Evolutionary conservation across 1,140 invertebrate genomes (phyloP).

Genomic region (Drosophila auraria): DNA sequence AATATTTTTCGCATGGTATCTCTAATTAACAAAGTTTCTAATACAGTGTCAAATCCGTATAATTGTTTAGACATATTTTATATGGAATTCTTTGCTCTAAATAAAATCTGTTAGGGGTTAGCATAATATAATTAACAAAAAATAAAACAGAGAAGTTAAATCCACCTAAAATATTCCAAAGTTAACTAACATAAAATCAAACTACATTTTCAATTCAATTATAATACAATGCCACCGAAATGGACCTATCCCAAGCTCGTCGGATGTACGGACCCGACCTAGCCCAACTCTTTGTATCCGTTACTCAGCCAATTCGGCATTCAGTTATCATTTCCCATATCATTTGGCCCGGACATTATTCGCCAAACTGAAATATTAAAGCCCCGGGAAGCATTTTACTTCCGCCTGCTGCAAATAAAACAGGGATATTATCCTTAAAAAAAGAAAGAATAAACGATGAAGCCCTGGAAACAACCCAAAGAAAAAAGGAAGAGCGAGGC

Average conservation of each 20-base stretch:
- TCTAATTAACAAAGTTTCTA: no score
- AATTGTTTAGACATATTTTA: no score
- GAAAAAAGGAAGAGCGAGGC: constrained; percentile 8
- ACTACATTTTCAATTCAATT: background rate
- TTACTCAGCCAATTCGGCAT: background rate
- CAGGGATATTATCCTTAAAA: constrained; percentile 18
- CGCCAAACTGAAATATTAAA: constrained; percentile 53
- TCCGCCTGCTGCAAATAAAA: constrained; percentile 53
- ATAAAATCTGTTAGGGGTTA: background rate
- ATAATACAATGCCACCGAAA: background rate
- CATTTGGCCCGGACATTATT: constrained; percentile 33
- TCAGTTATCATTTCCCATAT: constrained; percentile 29
- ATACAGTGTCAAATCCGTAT: no score
- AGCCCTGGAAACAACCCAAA: background rate
- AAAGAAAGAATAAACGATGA: constrained; percentile 7
- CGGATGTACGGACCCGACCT: background rate
- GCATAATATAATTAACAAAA: background rate
- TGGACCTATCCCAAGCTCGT: background rate
- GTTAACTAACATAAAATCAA: background rate
- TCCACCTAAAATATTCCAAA: background rate
- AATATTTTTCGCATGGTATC: no score
- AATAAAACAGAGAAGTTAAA: background rate
- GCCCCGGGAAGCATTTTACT: constrained; percentile 48
- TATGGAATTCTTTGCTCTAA: no score
- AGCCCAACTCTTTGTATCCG: constrained; percentile 3